Evolutionary conservation across 2,888 invertebrate genomes (phyloP).

Genomic region (Ectemnius lituratus): DNA sequence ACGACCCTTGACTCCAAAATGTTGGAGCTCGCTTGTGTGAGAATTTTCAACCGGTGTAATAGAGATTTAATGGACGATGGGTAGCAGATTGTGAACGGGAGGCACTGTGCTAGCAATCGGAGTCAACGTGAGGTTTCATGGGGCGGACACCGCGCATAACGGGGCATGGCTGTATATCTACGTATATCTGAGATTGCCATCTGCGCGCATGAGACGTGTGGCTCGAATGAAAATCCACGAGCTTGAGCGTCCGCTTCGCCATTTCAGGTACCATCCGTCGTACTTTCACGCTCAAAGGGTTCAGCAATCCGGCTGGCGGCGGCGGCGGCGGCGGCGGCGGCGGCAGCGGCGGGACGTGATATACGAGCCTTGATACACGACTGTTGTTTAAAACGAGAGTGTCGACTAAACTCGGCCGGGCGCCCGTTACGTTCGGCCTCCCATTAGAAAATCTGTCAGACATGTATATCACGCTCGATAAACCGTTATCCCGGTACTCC

Average conservation of each 20-base stretch:
- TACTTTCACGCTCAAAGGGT: conserved; percentile 30
- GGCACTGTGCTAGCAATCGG: conserved; percentile 21
- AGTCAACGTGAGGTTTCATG: conserved; percentile 34
- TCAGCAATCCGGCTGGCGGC: conserved; percentile 7
- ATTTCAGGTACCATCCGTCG: conserved; percentile 25
- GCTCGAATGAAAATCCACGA: conserved; percentile 37
- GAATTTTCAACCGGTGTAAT: conserved; percentile 56
- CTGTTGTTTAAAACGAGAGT: conserved; percentile 1
- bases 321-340: too few species aligned
- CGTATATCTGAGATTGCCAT: conserved; percentile 49
- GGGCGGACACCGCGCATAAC: conserved; percentile 36
- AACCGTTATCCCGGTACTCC: too few species aligned
- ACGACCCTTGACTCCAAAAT: conserved; percentile 48
- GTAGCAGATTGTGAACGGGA: conserved; percentile 56
- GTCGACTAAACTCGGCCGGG: neutral
- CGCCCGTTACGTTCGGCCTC: neutral
- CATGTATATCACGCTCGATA: too few species aligned
- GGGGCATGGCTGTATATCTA: conserved; percentile 32
- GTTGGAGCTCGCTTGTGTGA: conserved; percentile 28
- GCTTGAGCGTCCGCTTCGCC: neutral
- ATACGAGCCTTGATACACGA: neutral
- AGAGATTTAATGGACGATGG: conserved; percentile 57
- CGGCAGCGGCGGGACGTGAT: neutral
- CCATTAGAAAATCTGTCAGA: too few species aligned
- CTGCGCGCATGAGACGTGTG: conserved; percentile 34